Evolutionary conservation across 2,797 vertebrate genomes (phyloP).

Genomic region (Furcifer pardalis): DNA sequence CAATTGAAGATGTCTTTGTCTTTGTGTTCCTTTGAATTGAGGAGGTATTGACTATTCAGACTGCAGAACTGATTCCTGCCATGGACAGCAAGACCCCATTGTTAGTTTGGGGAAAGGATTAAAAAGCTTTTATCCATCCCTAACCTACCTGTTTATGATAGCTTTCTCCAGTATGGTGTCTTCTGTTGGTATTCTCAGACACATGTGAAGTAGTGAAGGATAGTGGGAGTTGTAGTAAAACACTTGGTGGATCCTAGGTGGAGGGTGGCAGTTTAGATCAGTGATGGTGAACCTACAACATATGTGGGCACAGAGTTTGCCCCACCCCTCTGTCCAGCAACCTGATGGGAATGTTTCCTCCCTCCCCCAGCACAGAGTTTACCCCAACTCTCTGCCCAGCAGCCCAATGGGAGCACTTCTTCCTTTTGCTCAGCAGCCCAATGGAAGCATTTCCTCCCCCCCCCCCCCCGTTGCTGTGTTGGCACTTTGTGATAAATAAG

Average conservation of each 20-base stretch:
- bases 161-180: slow-evolving; percentile 8
- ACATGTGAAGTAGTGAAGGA: background rate
- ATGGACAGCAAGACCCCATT: slow-evolving; percentile 27
- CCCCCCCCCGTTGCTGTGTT: too few relatives aligned
- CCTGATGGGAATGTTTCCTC: too few relatives aligned
- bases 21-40: slow-evolving; percentile 34
- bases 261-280: background rate
- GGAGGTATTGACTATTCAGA: slow-evolving; percentile 5
- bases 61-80: slow-evolving; percentile 35
- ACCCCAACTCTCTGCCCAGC: too few relatives aligned
- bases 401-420: too few relatives aligned
- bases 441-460: too few relatives aligned
- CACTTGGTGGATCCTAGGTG: background rate
- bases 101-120: background rate
- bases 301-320: too few relatives aligned
- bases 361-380: too few relatives aligned
- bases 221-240: background rate
- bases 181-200: background rate
- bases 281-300: too few relatives aligned
- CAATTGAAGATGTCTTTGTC: background rate
- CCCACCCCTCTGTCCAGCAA: too few relatives aligned
- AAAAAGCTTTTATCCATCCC: slow-evolving; percentile 55
- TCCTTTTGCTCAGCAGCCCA: too few relatives aligned
- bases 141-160: slow-evolving; percentile 60
- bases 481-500: too few relatives aligned